Evolutionary conservation across 2,797 vertebrate species (phyloP).

Genomic region (Uromys caudimaculatus): DNA sequence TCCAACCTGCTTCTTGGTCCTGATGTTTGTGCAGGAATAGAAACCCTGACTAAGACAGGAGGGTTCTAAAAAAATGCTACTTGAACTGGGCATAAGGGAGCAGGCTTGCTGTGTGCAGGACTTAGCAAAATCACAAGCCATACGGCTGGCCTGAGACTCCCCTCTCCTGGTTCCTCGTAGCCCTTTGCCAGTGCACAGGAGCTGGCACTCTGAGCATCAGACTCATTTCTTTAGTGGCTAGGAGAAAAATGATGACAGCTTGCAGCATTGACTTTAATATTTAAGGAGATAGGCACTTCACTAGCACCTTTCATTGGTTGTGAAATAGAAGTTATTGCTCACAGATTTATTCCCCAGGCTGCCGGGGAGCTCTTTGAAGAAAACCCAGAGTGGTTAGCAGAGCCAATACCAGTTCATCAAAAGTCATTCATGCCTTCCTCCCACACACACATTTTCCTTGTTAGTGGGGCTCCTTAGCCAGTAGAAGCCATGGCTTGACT

Average conservation of each 20-base stretch:
- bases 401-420: conserved; percentile 57
- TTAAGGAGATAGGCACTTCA: neutral
- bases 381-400: neutral
- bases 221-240: neutral
- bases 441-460: conserved; percentile 61
- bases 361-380: conserved; percentile 43
- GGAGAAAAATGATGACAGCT: neutral
- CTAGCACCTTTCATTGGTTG: neutral
- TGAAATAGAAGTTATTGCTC: conserved; percentile 22
- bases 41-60: neutral
- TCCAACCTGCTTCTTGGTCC: no score
- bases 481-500: conserved; percentile 47
- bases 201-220: neutral
- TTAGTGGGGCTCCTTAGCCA: neutral
- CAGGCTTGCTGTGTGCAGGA: neutral
- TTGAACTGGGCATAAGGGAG: neutral
- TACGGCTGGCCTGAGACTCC: neutral
- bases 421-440: conserved; percentile 30
- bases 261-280: conserved; percentile 1
- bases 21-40: no score
- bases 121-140: neutral
- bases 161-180: neutral
- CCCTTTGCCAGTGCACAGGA: neutral
- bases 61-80: neutral
- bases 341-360: conserved; percentile 50